phyloP scores from a whole-genome alignment of 2,797 vertebrate species.

The Botia kubotai region DNA sequence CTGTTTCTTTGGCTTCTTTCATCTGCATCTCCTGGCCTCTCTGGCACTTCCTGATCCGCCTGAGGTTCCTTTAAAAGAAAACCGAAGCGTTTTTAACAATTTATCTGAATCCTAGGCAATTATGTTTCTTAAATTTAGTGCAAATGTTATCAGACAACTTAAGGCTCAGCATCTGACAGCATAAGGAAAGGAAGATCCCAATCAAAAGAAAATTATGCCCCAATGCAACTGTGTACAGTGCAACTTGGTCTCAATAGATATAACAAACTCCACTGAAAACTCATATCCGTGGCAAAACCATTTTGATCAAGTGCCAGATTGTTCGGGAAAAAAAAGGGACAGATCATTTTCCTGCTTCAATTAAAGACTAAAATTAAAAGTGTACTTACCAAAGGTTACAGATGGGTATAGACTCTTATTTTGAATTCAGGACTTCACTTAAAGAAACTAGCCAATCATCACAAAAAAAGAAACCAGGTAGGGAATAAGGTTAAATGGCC shows the following conservation, averaged over 20 bases:
- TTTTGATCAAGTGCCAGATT: slow-evolving; percentile 61
- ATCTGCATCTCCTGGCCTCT: slow-evolving; percentile 91
- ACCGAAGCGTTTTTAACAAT: slow-evolving; percentile 26
- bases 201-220: slow-evolving; percentile 56
- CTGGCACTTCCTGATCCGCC: slow-evolving; percentile 94
- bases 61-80: slow-evolving; percentile 85
- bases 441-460: slow-evolving; percentile 81
- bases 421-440: slow-evolving; percentile 82
- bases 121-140: slow-evolving; percentile 38
- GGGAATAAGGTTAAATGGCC: slow-evolving; percentile 69
- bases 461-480: slow-evolving; percentile 71
- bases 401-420: slow-evolving; percentile 80
- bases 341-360: slow-evolving; percentile 77
- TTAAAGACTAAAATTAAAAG: slow-evolving; percentile 78
- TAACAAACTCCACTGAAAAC: slow-evolving; percentile 60
- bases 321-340: slow-evolving; percentile 62
- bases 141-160: slow-evolving; percentile 46
- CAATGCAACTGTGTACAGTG: slow-evolving; percentile 76
- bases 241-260: slow-evolving; percentile 66
- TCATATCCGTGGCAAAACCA: slow-evolving; percentile 61
- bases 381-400: slow-evolving; percentile 82
- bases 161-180: slow-evolving; percentile 75
- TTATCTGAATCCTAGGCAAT: not conserved
- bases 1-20: slow-evolving; percentile 85
- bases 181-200: slow-evolving; percentile 61